Evolutionary conservation across 2,797 vertebrate species (phyloP).

Genomic region (Varecia variegata): DNA sequence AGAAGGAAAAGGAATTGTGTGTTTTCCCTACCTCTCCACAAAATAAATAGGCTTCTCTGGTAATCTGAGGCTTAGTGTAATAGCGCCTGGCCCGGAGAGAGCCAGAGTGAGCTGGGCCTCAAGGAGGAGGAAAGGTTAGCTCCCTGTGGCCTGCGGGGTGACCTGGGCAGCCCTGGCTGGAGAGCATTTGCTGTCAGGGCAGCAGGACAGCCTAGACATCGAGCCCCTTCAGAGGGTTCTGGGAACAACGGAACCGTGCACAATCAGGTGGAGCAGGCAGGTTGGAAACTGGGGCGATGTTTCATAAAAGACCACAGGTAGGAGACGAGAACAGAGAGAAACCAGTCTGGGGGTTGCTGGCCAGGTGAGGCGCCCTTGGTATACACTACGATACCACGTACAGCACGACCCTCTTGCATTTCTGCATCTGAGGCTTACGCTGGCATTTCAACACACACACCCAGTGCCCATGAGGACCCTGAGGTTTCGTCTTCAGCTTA

Average conservation of each 20-base stretch:
- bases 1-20: not conserved
- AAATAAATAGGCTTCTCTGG: not conserved
- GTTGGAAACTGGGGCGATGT: not conserved
- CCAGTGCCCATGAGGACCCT: not conserved
- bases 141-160: not conserved
- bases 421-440: not conserved
- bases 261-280: not conserved
- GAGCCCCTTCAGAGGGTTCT: not conserved
- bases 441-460: not conserved
- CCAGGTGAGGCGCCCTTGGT: rapidly evolving
- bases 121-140: not conserved
- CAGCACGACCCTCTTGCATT: not conserved
- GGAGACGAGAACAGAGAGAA: not conserved
- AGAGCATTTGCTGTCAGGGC: not conserved
- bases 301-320: not conserved
- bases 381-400: rapidly evolving
- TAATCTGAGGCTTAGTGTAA: not conserved
- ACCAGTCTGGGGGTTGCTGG: not conserved
- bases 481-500: not conserved
- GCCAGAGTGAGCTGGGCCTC: no score
- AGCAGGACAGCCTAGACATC: not conserved
- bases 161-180: not conserved
- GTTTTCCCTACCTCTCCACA: not conserved
- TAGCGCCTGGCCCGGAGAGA: not conserved
- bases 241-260: not conserved